phyloP scores from a whole-genome alignment of 2,113 vertebrate genomes.

The Craseonycteris thonglongyai region DNA sequence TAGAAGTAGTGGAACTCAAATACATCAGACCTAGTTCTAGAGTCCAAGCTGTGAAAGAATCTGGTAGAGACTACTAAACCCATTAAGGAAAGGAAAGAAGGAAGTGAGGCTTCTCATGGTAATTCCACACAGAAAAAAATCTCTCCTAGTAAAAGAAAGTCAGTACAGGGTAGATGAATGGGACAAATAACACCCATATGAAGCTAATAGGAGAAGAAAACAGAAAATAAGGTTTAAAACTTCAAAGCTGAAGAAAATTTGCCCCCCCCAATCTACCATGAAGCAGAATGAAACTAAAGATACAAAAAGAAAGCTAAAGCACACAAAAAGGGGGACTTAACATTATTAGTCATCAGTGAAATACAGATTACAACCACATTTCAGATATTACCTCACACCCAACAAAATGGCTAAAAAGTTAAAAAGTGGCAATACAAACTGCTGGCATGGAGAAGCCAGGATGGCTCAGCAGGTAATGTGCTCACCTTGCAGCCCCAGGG shows the following conservation, averaged over 20 bases:
- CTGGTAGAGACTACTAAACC: background rate
- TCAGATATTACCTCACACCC: background rate
- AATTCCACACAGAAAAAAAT: background rate
- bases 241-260: background rate
- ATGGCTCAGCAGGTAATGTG: no score
- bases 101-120: background rate
- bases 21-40: background rate
- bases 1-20: background rate
- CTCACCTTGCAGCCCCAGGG: no score
- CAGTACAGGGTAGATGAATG: background rate
- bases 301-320: background rate
- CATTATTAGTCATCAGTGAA: background rate
- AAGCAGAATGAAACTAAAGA: background rate
- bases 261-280: background rate
- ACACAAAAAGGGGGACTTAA: background rate
- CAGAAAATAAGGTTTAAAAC: background rate
- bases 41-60: background rate
- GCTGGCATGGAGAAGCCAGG: no score
- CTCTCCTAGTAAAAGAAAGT: background rate
- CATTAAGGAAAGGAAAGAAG: background rate
- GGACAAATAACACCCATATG: background rate
- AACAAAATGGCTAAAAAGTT: slow-evolving; percentile 3
- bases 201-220: background rate
- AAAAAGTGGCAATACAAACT: background rate
- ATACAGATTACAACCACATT: background rate